A percentile compares a stretch with the other conserved stretches of the same genome.
These are phyloP conservation scores for Bryconaethiops microstoma DNA, from an alignment of 2,797 vertebrate genomes.

Conservation along the genomic window DNA sequence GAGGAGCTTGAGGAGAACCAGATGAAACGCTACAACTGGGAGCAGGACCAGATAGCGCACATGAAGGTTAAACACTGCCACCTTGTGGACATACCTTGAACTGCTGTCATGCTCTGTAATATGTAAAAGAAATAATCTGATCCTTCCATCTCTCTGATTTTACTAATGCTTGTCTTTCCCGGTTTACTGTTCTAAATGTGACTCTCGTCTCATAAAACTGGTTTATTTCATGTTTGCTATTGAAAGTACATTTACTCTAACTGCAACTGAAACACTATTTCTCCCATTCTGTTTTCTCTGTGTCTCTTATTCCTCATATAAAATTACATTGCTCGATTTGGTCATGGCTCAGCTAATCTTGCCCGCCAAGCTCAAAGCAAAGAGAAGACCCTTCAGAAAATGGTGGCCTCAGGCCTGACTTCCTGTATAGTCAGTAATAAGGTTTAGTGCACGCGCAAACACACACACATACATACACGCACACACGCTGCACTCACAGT, in stretches of 20 bases:
- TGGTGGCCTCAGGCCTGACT: constrained; percentile 97
- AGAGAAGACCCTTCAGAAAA: constrained; percentile 98
- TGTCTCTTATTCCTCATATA: constrained; percentile 58
- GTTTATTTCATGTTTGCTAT: neutral
- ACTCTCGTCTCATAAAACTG: neutral
- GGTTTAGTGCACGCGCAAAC: constrained; percentile 69
- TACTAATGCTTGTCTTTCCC: neutral
- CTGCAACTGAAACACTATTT: neutral
- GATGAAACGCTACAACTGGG: constrained; percentile 99
- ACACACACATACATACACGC: neutral
- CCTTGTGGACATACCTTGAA: neutral
- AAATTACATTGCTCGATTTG: constrained; percentile 99
- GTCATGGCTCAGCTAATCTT: constrained; percentile 94
- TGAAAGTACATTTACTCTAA: neutral
- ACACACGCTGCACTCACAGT: neutral
- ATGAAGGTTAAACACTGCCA: constrained; percentile 86
- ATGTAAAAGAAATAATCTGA: too few species aligned
- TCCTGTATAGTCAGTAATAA: constrained; percentile 94
- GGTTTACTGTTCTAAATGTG: neutral
- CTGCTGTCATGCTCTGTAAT: neutral
- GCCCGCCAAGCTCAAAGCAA: constrained; percentile 98
- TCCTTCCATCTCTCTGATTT: neutral
- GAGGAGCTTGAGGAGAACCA: constrained; percentile 97
- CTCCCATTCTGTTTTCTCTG: neutral
- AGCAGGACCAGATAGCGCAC: constrained; percentile 96